Conservation (phyloP, 2,888 invertebrate genomes). For the Mesorhabditis sp. region DNA sequence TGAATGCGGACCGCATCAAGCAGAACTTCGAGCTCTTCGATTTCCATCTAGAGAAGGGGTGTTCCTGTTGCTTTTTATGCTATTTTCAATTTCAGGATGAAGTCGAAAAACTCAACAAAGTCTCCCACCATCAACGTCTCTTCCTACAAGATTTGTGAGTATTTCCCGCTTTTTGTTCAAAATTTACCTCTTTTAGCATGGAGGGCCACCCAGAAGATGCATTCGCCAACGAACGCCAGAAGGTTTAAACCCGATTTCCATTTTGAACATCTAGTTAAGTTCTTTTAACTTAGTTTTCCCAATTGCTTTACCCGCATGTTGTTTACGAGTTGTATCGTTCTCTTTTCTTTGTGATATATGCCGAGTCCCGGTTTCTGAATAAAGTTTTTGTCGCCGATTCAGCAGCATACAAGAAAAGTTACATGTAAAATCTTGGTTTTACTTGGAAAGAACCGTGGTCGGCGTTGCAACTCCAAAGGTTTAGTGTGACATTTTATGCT, state of each 20-base stretch:
- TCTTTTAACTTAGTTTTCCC: too few relatives aligned
- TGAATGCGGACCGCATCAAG: conserved; percentile 19
- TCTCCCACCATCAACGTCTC: background rate
- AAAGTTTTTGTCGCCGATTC: too few relatives aligned
- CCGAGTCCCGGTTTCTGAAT: too few relatives aligned
- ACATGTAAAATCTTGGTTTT: too few relatives aligned
- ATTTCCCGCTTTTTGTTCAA: background rate
- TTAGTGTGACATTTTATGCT: too few relatives aligned
- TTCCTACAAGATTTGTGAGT: conserved; percentile 28
- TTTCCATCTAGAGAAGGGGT: background rate
- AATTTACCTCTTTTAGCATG: conserved; percentile 27
- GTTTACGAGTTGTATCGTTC: too few relatives aligned
- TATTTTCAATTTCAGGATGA: conserved; percentile 1
- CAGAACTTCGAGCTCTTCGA: conserved; percentile 21
- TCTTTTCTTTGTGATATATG: too few relatives aligned
- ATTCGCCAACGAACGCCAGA: conserved; percentile 24
- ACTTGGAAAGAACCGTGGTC: too few relatives aligned
- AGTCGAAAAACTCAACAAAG: background rate
- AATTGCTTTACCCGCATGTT: too few relatives aligned
- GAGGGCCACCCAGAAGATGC: conserved; percentile 33
- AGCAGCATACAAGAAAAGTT: too few relatives aligned
- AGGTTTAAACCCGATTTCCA: background rate
- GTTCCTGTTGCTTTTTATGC: background rate
- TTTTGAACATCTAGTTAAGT: too few relatives aligned
- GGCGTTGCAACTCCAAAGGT: too few relatives aligned